phyloP scores from a whole-genome alignment of 2,797 vertebrate species.

The Halcyon smyrnensis region DNA sequence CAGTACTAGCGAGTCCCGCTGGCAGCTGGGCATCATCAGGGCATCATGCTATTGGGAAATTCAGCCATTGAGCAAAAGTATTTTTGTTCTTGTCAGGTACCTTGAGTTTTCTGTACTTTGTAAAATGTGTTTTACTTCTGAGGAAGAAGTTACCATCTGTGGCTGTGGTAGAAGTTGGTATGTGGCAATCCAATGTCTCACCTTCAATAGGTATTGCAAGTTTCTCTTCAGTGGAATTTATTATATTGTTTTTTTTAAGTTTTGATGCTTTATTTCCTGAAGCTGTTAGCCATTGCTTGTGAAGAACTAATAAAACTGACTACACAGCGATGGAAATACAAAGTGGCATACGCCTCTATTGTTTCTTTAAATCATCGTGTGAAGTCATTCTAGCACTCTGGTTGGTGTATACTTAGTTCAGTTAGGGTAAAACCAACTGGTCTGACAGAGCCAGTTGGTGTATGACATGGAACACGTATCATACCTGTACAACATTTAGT shows the following conservation, averaged over 20 bases:
- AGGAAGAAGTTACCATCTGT: not conserved
- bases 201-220: not conserved
- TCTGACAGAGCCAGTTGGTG: not conserved
- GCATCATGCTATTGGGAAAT: not conserved
- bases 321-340: not conserved
- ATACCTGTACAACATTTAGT: not conserved
- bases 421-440: not conserved
- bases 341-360: not conserved
- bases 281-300: not conserved
- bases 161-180: not conserved
- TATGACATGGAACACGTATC: not conserved
- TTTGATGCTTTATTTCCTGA: not conserved
- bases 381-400: not conserved
- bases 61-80: not conserved
- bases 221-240: not conserved
- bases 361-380: not conserved
- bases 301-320: not conserved
- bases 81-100: not conserved
- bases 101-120: not conserved
- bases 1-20: accelerated
- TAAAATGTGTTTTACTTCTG: not conserved
- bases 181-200: accelerated
- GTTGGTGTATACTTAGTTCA: not conserved
- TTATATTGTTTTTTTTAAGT: not conserved
- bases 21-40: not conserved